Percentiles rank a stretch among this genome's conserved stretches.
Evolutionary conservation across 2,888 invertebrate species (phyloP).

Genomic region (Coelinius sp.): DNA sequence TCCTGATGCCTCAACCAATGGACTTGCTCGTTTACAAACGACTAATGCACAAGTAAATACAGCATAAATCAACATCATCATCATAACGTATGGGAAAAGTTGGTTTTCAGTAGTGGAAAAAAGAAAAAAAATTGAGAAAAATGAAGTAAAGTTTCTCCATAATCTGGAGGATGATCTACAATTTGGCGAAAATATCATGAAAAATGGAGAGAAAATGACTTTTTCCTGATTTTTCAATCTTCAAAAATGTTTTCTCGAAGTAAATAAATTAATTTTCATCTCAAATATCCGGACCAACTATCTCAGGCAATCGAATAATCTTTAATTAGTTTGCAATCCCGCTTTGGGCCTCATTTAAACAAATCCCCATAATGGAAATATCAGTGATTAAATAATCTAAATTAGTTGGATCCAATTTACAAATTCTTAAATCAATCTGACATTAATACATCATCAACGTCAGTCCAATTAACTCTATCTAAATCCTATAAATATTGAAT

Average conservation of each 20-base stretch:
- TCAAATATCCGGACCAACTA: conserved; percentile 30
- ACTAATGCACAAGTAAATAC: conserved; percentile 33
- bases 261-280: background rate
- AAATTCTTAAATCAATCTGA: background rate
- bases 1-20: conserved; percentile 13
- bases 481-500: background rate
- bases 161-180: too few species aligned
- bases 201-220: background rate
- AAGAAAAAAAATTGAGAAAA: background rate
- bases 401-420: background rate
- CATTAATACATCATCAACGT: background rate
- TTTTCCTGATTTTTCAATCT: background rate
- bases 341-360: background rate
- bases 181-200: too few species aligned
- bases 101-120: conserved; percentile 1
- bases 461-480: background rate
- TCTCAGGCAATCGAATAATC: conserved; percentile 55
- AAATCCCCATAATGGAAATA: background rate
- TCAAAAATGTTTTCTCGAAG: background rate
- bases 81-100: conserved; percentile 39
- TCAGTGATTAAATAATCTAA: background rate
- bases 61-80: conserved; percentile 41
- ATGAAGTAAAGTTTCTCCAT: too few species aligned
- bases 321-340: conserved; percentile 49
- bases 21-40: conserved; percentile 30